These are phyloP conservation scores for Hirudinaria manillensis DNA, from an alignment of 2,888 invertebrate genomes.

Conservation along the genomic window DNA sequence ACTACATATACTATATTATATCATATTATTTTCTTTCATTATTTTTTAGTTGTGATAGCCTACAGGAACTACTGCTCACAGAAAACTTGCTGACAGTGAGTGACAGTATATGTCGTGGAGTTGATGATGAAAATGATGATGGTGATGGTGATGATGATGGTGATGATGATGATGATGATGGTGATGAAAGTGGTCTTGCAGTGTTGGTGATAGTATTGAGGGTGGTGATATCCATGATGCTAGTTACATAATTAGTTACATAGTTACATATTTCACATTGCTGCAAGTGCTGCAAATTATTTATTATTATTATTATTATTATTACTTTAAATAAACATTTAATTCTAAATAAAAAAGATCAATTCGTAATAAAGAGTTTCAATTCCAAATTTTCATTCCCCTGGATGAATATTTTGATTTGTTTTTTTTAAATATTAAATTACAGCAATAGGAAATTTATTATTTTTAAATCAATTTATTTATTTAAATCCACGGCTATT, in stretches of 20 bases:
- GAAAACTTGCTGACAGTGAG: slow-evolving; percentile 80
- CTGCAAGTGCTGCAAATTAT: no score
- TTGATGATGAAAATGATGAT: slow-evolving; percentile 19
- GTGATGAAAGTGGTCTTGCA: not conserved
- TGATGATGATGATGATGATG: slow-evolving; percentile 16
- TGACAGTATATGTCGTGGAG: slow-evolving; percentile 30
- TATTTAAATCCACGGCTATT: not conserved
- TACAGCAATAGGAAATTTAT: not conserved
- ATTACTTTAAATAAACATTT: no score
- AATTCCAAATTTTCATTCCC: no score
- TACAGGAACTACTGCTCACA: slow-evolving; percentile 93
- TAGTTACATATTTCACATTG: no score
- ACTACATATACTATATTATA: no score
- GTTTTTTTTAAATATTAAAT: no score
- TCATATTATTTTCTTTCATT: not conserved
- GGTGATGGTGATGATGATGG: slow-evolving; percentile 29
- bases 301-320: no score
- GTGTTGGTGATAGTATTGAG: not conserved
- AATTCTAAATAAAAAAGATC: no score
- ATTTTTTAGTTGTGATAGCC: slow-evolving; percentile 69
- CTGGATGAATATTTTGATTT: no score
- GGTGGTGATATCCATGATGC: no score
- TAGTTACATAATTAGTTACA: no score
- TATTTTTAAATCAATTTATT: not conserved
- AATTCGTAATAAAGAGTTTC: no score